Conservation (phyloP, 2,888 invertebrate species). For the Lasioglossum marginatum region DNA sequence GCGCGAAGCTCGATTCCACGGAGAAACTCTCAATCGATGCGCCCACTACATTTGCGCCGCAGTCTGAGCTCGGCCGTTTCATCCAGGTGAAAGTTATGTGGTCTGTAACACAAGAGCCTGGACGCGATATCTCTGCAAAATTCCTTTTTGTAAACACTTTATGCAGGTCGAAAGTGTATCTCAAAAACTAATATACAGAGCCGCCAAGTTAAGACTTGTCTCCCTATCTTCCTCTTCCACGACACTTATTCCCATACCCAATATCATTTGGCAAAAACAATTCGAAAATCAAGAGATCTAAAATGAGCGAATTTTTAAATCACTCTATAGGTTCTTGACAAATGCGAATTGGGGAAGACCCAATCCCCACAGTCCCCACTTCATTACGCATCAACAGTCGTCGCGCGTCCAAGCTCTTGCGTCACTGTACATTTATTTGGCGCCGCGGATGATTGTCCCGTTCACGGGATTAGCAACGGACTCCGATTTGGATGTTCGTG, state of each 20-base stretch:
- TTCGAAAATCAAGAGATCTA: too few species aligned
- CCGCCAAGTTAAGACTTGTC: too few species aligned
- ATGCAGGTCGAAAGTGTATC: not conserved
- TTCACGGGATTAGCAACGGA: conserved; percentile 68
- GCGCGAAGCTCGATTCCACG: not conserved
- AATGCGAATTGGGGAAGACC: not conserved
- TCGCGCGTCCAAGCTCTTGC: not conserved
- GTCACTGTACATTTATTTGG: conserved; percentile 14
- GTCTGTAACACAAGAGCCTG: not conserved
- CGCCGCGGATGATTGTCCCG: conserved; percentile 49
- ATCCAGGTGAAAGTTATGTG: conserved; percentile 45
- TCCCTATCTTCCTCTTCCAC: too few species aligned
- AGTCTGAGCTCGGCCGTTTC: conserved; percentile 29
- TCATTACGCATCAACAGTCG: not conserved
- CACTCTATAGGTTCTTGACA: not conserved
- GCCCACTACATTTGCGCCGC: conserved; percentile 52
- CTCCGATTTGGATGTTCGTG: conserved; percentile 29
- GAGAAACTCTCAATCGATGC: conserved; percentile 11
- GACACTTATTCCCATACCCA: too few species aligned
- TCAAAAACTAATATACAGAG: not conserved
- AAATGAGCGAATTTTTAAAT: too few species aligned
- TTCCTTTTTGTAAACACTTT: not conserved
- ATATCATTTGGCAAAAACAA: too few species aligned
- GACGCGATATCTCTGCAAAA: not conserved
- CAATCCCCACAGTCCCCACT: not conserved